Conservation (phyloP, 2,113 vertebrate species). For the Callionymus lyra region DNA sequence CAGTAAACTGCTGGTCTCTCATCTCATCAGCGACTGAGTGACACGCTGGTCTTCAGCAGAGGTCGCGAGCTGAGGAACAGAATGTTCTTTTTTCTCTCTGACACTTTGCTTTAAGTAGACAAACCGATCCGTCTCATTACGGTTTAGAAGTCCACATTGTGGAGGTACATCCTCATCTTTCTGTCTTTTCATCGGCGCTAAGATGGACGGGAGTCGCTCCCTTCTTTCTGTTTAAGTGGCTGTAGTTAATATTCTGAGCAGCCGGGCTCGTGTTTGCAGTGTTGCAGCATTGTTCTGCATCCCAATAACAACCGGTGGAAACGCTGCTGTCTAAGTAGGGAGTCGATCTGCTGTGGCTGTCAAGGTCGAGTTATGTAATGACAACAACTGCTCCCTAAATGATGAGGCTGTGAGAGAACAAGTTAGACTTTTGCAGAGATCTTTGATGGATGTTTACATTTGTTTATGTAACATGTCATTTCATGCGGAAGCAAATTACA, state of each 20-base stretch:
- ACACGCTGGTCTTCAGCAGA: not conserved
- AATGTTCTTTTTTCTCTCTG: conserved; percentile 2
- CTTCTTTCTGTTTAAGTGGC: conserved; percentile 6
- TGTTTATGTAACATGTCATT: too few species aligned
- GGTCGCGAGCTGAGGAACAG: conserved; percentile 17
- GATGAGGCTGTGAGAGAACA: too few species aligned
- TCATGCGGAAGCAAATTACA: too few species aligned
- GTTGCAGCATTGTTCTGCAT: conserved; percentile 28
- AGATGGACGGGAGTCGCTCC: too few species aligned
- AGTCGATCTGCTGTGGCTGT: conserved; percentile 5
- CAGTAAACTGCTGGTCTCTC: conserved; percentile 6
- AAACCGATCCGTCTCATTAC: too few species aligned
- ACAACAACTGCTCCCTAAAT: conserved; percentile 1
- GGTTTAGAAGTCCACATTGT: too few species aligned
- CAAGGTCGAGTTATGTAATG: conserved; percentile 15
- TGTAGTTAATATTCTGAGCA: conserved; percentile 31
- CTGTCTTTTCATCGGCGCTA: too few species aligned
- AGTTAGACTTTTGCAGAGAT: too few species aligned
- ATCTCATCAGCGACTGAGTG: not conserved
- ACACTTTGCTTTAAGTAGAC: not conserved
- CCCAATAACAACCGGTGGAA: conserved; percentile 22
- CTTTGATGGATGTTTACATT: too few species aligned
- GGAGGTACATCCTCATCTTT: too few species aligned
- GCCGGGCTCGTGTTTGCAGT: conserved; percentile 25
- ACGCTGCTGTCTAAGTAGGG: conserved; percentile 5